A percentile compares a stretch with the other conserved stretches of the same genome.
Conservation (phyloP, 2,797 vertebrate genomes). For the Myotis pilosus region DNA sequence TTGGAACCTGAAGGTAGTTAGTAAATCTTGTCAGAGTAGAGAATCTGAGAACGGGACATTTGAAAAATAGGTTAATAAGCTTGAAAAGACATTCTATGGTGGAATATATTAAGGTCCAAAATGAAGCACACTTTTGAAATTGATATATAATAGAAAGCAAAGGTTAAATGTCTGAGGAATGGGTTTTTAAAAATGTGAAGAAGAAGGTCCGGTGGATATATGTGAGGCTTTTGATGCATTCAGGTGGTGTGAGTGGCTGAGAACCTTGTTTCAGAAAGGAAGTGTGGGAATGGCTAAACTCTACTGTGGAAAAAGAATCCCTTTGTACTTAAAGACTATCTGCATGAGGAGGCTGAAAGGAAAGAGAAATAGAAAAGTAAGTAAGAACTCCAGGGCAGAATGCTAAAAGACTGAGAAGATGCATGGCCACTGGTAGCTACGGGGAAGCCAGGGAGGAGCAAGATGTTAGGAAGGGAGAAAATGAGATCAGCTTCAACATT, state of each 20-base stretch:
- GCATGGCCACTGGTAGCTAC: not conserved
- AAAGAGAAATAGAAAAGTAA: not conserved
- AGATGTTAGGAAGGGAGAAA: not conserved
- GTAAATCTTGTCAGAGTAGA: not conserved
- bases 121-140: not conserved
- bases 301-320: not conserved
- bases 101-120: not conserved
- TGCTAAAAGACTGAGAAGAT: not conserved
- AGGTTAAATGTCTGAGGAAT: not conserved
- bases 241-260: not conserved
- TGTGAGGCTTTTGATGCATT: not conserved
- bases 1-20: not conserved
- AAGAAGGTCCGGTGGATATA: not conserved
- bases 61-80: not conserved
- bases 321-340: not conserved
- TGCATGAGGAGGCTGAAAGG: not conserved
- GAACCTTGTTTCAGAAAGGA: not conserved
- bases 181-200: not conserved
- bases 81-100: not conserved
- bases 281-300: not conserved
- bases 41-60: not conserved
- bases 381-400: not conserved
- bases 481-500: not conserved
- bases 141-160: not conserved
- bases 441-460: not conserved